Evolutionary conservation across 2,113 vertebrate species (phyloP).

Genomic region (Entelurus aequoreus): DNA sequence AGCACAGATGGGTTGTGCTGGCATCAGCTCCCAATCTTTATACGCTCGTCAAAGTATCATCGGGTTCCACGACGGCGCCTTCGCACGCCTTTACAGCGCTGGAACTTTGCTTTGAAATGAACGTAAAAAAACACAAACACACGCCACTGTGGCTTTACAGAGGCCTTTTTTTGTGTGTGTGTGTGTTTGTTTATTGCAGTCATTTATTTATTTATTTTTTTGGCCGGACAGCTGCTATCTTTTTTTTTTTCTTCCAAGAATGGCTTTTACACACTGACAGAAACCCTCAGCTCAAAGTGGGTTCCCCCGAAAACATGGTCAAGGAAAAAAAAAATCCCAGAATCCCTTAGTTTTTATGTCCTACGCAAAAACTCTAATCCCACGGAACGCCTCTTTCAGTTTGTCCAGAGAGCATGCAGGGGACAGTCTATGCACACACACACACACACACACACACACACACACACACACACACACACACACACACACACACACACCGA

Average conservation of each 20-base stretch:
- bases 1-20: slow-evolving; percentile 64
- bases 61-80: slow-evolving; percentile 74
- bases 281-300: neutral
- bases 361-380: slow-evolving; percentile 78
- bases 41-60: slow-evolving; percentile 77
- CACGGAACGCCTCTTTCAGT: slow-evolving; percentile 82
- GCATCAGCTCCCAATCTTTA: slow-evolving; percentile 71
- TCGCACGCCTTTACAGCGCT: slow-evolving; percentile 60
- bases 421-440: slow-evolving; percentile 20
- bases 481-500: too few species aligned
- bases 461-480: too few species aligned
- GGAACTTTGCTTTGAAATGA: slow-evolving; percentile 58
- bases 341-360: slow-evolving; percentile 64
- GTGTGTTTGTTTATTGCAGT: slow-evolving; percentile 1
- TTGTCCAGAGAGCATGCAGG: slow-evolving; percentile 78
- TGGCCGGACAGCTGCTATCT: too few species aligned
- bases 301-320: neutral
- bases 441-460: too few species aligned
- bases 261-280: too few species aligned
- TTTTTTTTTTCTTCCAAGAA: too few species aligned
- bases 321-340: slow-evolving; percentile 64
- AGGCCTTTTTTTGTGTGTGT: neutral
- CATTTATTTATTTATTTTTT: too few species aligned
- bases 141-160: slow-evolving; percentile 1
- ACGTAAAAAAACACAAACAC: slow-evolving; percentile 33